Percentiles rank a stretch among this genome's conserved stretches.
Conservation (phyloP, 2,113 vertebrate species). For the Rafetus swinhoei region DNA sequence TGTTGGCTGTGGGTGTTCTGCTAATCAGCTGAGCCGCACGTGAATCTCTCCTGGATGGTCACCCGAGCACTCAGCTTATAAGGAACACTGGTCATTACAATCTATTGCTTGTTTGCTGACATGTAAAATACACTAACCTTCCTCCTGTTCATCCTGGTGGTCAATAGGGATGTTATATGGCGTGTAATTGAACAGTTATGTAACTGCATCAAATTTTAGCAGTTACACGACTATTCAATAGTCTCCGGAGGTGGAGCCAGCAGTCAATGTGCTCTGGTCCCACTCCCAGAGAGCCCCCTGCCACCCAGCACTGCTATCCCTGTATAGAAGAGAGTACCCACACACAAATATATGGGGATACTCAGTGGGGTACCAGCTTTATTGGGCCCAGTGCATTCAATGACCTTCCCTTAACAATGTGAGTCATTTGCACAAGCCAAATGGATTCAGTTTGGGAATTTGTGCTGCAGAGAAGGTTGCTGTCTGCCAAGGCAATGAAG, state of each 20-base stretch:
- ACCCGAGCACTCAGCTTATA: too few species aligned
- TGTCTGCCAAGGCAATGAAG: neutral
- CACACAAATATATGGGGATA: conserved; percentile 1
- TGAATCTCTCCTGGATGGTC: too few species aligned
- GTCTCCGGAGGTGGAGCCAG: too few species aligned
- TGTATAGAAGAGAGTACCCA: neutral
- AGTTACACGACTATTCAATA: too few species aligned
- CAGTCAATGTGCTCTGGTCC: too few species aligned
- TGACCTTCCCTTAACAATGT: conserved; percentile 25
- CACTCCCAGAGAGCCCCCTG: too few species aligned
- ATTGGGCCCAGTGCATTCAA: neutral
- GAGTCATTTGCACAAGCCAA: conserved; percentile 5
- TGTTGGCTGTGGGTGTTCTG: too few species aligned
- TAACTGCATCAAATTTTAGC: too few species aligned
- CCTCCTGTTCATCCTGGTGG: neutral
- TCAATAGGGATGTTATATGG: neutral
- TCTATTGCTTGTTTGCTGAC: neutral
- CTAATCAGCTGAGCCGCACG: too few species aligned
- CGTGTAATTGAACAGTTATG: too few species aligned
- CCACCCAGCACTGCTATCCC: too few species aligned
- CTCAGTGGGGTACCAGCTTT: neutral
- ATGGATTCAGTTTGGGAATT: neutral
- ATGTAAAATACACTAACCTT: neutral
- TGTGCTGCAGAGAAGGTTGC: neutral
- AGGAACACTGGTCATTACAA: neutral